A percentile compares a stretch with the other conserved stretches of the same genome.
Conservation (phyloP, 2,797 vertebrate species). For the Acanthopagrus latus region DNA sequence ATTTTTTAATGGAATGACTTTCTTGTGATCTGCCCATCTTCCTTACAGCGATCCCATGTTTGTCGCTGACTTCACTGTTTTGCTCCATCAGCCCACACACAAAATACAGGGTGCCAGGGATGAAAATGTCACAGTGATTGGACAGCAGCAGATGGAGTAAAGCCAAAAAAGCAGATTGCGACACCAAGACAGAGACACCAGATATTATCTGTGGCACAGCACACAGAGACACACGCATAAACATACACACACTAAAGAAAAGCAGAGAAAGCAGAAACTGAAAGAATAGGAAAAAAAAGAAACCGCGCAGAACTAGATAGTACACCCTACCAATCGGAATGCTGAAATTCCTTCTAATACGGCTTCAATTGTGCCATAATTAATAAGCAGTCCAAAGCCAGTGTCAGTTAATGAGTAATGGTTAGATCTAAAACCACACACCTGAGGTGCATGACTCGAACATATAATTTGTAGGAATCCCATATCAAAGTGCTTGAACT, state of each 20-base stretch:
- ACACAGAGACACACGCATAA: neutral
- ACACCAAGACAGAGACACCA: neutral
- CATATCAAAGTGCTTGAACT: too few species aligned
- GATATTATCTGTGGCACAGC: neutral
- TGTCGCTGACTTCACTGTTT: slow-evolving; percentile 2
- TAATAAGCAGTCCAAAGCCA: neutral
- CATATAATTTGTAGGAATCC: too few species aligned
- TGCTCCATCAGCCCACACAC: slow-evolving; percentile 8
- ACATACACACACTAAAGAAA: neutral
- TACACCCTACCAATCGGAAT: neutral
- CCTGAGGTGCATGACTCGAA: too few species aligned
- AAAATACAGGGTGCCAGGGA: neutral
- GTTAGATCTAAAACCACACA: neutral
- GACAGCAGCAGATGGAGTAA: neutral
- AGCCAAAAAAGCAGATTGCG: neutral
- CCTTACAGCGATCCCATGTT: neutral
- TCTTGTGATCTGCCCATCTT: neutral
- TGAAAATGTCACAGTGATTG: slow-evolving; percentile 18
- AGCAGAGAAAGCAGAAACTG: neutral
- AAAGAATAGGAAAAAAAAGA: neutral
- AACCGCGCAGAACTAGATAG: neutral
- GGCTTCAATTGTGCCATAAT: neutral
- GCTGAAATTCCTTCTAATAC: neutral
- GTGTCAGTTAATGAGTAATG: neutral
- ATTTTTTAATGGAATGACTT: neutral